Base-by-base conservation (phyloP, 2,888 invertebrate genomes). In the Campaea margaritaria region DNA sequence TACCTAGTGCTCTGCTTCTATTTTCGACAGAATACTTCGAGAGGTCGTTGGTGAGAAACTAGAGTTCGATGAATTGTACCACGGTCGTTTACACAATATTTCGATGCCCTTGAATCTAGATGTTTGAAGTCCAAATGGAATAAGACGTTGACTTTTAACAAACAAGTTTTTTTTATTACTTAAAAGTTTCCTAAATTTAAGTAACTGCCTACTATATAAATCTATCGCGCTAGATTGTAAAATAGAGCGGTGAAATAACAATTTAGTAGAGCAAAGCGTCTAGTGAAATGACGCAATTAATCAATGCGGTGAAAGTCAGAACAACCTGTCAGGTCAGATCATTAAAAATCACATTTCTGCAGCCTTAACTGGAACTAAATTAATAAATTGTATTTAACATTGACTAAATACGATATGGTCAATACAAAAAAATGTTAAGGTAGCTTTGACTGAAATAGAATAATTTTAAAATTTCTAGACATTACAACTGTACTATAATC, bases 41-140 rank as follows among this genome's bases (percentile, higher is more conserved):
- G 58, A 65, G 62, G 59, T 60, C 55, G 58, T 62, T 50, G 27
- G n/a, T 58, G 49, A 60, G 62, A 60, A 59, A 49, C 48, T 65
- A 41, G 60, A 66, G 67, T 64, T 64, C 67, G 68, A 65, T 65
- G 67, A 61, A 70, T 70, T 68, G 60, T 70, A 68, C 64, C 65
- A 67, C 69, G 69, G 70, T 60, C 68, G 66, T 74, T 76, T 71
- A 65, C 69, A 67, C 71, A 70, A 74, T 67, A 31, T 31, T 31
- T 9, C 31, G 31, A 62, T 60, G 67, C 66, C 71, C 72, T 66
- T 67, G 71, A 67, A 57, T 59, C 58, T 64, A 65, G 63, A 46
- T 58, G 28, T 49, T 15, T 21, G 44, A 48, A 58, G 42, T 43
- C 31, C 28, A 45, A 51, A 28, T 55, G 34, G 34, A 53, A 61